These are phyloP conservation scores for Semibalanus balanoides DNA, from an alignment of 1,140 invertebrate species.

Conservation along the genomic window DNA sequence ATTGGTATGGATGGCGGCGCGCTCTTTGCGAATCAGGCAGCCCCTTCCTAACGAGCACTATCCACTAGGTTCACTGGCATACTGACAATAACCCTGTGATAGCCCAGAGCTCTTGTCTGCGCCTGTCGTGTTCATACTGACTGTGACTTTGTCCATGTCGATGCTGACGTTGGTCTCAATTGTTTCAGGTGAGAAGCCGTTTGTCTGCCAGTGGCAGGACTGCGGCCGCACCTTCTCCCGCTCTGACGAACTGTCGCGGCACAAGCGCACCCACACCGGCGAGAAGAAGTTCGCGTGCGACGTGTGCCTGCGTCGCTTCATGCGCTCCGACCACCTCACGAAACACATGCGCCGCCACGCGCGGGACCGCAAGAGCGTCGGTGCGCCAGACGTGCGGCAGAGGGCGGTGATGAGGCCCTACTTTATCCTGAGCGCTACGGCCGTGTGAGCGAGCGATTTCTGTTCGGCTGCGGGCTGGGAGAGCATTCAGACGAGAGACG, in stretches of 20 bases:
- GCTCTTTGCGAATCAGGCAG: too few relatives aligned
- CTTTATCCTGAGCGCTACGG: not conserved
- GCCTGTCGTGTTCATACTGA: too few relatives aligned
- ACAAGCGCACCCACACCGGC: slow-evolving; percentile 85
- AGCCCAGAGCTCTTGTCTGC: too few relatives aligned
- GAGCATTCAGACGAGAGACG: too few relatives aligned
- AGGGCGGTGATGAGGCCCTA: not conserved
- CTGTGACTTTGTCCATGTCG: too few relatives aligned
- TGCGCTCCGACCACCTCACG: slow-evolving; percentile 82
- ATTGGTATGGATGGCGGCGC: not conserved
- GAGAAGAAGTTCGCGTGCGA: slow-evolving; percentile 87
- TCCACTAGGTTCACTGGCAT: too few relatives aligned
- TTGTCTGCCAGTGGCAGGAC: slow-evolving; percentile 70
- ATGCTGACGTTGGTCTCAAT: slow-evolving; percentile 14
- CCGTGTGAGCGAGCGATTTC: not conserved
- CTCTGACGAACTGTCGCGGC: slow-evolving; percentile 85
- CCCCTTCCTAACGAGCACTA: too few relatives aligned
- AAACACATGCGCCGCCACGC: slow-evolving; percentile 77
- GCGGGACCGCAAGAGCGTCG: not conserved
- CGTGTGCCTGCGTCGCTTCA: slow-evolving; percentile 77
- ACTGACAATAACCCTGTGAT: too few relatives aligned
- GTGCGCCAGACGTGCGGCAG: not conserved
- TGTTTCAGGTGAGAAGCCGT: slow-evolving; percentile 61
- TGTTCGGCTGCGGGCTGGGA: too few relatives aligned
- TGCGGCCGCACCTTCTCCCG: slow-evolving; percentile 83